Evolutionary conservation across 2,888 invertebrate genomes (phyloP).

Genomic region (Suillia variegata): DNA sequence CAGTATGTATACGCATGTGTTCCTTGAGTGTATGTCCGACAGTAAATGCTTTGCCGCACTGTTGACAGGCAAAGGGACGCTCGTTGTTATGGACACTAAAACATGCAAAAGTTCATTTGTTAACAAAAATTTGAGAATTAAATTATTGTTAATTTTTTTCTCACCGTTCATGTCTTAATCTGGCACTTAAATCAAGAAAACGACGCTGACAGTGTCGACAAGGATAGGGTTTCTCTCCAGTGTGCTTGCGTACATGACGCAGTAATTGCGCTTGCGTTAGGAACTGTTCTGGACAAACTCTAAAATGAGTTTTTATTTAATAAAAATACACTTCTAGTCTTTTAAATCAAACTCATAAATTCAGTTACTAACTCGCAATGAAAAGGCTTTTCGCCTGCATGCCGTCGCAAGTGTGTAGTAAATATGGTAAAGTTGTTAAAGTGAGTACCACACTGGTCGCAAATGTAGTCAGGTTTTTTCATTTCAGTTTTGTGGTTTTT

Average conservation of each 20-base stretch:
- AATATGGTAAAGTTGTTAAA: too few species aligned
- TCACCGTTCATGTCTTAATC: conserved; percentile 26
- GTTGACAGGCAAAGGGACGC: conserved; percentile 24
- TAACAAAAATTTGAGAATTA: not conserved
- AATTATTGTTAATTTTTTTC: not conserved
- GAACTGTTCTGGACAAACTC: conserved; percentile 20
- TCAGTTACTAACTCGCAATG: conserved; percentile 26
- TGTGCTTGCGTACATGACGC: conserved; percentile 26
- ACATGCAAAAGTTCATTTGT: not conserved
- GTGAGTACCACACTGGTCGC: too few species aligned
- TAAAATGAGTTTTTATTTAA: too few species aligned
- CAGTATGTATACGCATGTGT: conserved; percentile 23
- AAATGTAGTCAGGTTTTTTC: too few species aligned
- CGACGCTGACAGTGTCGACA: conserved; percentile 21
- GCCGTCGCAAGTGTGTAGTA: too few species aligned
- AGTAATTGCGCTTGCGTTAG: conserved; percentile 23
- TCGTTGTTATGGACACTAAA: conserved; percentile 29
- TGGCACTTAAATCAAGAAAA: conserved; percentile 24
- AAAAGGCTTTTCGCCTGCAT: conserved; percentile 23
- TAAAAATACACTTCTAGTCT: too few species aligned
- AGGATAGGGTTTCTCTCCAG: conserved; percentile 28
- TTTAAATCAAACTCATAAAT: too few species aligned
- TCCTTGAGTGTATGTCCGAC: conserved; percentile 26
- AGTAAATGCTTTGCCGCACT: conserved; percentile 25
- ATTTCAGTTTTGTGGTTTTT: too few species aligned